Base-by-base conservation (phyloP, 92 coral and sea anemone species). In the Zoanthus sansibaricus region DNA sequence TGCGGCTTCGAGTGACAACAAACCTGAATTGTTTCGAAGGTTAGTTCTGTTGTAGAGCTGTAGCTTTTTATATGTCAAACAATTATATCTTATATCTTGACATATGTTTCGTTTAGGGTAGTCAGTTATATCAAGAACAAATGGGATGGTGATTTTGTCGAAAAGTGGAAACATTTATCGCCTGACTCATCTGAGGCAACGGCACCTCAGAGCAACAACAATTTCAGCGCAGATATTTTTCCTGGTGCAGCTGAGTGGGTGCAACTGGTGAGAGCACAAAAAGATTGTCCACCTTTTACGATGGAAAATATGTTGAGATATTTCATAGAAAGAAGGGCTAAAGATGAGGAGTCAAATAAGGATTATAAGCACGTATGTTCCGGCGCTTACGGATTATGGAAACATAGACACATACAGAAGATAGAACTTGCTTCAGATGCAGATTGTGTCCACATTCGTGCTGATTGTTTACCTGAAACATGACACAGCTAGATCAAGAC, bases 371-470 rank as follows among this genome's bases (percentile, higher is more conserved):
- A 72, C 71, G 47, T 87, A 9, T 46, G 55, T 47, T 20, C 55
- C 37, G 51, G 45, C 45, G 86, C 86, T 14, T 87, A 46, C 49
- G 82, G 90, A 16, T 86, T 87, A 16, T 87, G 79, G 21, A 87
- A 79, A 56, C 90, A 87, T 62, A 82, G 90, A 6, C 90, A 79
- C 68, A 47, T 87, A 71, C 86, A 87, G 71, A 71, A 87, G 54
- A 79, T 79, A 30, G 86, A 87, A 69, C 33, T 87, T 18, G 86
- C 86, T 13, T 1, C 6, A 1, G 86, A 78, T 69, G 75, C 71
- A 49, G 70, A 70, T 54, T 11, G 3, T 16, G 49, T 87, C 83
- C 82, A 79, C 52, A 71, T 87, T 9, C 46, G 77, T 20, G 62
- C 71, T 25, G 82, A 87, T 48, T 87, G 72, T 61, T 25, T 25